Evolutionary conservation across 2,888 invertebrate genomes (phyloP).

Genomic region (Ennomos quercinarius): DNA sequence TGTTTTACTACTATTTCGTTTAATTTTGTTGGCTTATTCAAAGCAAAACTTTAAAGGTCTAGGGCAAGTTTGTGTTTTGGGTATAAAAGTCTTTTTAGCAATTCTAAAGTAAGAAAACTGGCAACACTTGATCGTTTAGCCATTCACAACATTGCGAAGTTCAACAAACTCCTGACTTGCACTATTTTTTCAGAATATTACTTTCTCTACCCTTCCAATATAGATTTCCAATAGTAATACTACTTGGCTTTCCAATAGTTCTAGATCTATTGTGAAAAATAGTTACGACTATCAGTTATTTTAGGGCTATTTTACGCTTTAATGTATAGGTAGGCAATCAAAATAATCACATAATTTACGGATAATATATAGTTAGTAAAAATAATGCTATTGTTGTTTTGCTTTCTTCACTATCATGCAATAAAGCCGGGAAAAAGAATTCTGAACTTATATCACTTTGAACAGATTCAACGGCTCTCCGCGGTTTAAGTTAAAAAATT

Average conservation of each 20-base stretch:
- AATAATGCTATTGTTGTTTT: too few relatives aligned
- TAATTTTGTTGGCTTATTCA: background rate
- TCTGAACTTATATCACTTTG: too few relatives aligned
- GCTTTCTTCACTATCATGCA: too few relatives aligned
- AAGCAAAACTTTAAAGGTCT: too few relatives aligned
- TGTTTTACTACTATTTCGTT: too few relatives aligned
- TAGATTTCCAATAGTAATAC: constrained; percentile 38
- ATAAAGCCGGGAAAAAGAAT: too few relatives aligned
- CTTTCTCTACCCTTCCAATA: constrained; percentile 26
- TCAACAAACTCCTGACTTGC: constrained; percentile 28
- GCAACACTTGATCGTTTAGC: constrained; percentile 10
- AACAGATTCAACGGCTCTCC: too few relatives aligned
- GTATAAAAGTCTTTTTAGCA: background rate
- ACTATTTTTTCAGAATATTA: constrained; percentile 35
- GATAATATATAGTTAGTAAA: too few relatives aligned
- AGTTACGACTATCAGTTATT: constrained; percentile 1
- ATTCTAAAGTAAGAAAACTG: background rate
- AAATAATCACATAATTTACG: too few relatives aligned
- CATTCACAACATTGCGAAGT: constrained; percentile 17
- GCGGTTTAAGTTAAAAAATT: too few relatives aligned
- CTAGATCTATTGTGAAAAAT: background rate
- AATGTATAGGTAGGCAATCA: too few relatives aligned
- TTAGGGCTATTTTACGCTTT: background rate
- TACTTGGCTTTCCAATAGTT: constrained; percentile 30
- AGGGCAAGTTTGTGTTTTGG: too few relatives aligned